phyloP scores from a whole-genome alignment of 37 sponge, comb jelly and placozoan species.

The Cladorhizidae sp. region DNA sequence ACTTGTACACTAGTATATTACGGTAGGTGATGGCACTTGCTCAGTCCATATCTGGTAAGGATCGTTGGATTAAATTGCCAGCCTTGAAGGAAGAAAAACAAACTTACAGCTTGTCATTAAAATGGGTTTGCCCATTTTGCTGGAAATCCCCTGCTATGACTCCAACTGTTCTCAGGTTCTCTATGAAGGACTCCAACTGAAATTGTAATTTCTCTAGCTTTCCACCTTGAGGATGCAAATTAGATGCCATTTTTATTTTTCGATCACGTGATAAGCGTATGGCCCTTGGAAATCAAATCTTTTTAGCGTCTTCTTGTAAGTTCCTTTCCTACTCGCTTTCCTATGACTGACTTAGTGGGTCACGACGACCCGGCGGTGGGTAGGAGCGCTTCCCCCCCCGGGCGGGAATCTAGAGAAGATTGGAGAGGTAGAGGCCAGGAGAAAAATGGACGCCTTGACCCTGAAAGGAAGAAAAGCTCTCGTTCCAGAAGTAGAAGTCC shows the following conservation, averaged over 20 bases:
- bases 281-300: not conserved
- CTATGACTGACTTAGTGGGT: not conserved
- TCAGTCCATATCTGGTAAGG: too few relatives aligned
- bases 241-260: constrained; percentile 70
- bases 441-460: not conserved
- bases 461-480: not conserved
- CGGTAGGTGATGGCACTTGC: too few relatives aligned
- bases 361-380: not conserved
- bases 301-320: not conserved
- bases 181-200: constrained; percentile 66
- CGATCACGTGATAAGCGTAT: not conserved
- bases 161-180: constrained; percentile 73
- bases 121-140: constrained; percentile 53
- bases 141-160: constrained; percentile 85
- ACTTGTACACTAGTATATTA: not conserved
- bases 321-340: not conserved
- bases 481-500: constrained; percentile 17
- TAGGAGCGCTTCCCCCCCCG: constrained; percentile 39
- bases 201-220: constrained; percentile 56
- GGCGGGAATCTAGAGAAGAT: constrained; percentile 39
- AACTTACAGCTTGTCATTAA: constrained; percentile 73
- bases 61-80: not conserved
- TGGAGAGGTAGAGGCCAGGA: constrained; percentile 15
- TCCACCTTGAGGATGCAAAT: not conserved
- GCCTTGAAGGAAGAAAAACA: not conserved